Base-by-base conservation (phyloP, 2,888 invertebrate species). In the Coenonympha glycerion region DNA sequence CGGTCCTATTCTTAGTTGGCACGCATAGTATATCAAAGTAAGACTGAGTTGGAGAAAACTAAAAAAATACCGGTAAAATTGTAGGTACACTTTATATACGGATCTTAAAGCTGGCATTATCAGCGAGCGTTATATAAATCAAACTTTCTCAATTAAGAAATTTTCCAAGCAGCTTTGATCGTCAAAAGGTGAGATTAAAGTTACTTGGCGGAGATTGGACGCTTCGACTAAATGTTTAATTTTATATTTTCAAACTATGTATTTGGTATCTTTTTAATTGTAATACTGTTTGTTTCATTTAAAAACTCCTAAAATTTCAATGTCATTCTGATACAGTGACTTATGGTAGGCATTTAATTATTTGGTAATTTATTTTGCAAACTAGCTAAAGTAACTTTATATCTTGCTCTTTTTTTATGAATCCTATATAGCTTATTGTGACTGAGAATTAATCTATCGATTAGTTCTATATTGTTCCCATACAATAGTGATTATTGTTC, bases 81-180 rank as follows among this genome's bases (percentile, higher is more conserved):
- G n/a, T n/a, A n/a, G n/a, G n/a, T n/a, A n/a, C n/a, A n/a, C n/a
- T 5, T 24, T 15, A 24, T 21, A 39, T 22, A 22, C 24, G 22
- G 24, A 9, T 8, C 9, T 15, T n/a, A n/a, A n/a, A n/a, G 22
- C 15, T 22, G 13, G 13, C 15, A 39, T 42, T 19, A 33, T 21
- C 21, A 34, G n/a, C n/a, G n/a, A 8, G 39, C 19, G 21, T 28
- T 21, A 42, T 41, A 47, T 41, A 30, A 36, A 47, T 41, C 18
- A 50, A 53, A 54, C 44, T 54, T 54, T 54, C 47, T 44, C 40
- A 54, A 54, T 54, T 45, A 54, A 41, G 47, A 48, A 51, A 37
- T 47, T 40, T 40, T 40, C 45, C 51, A 51, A 52, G 16, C 34
- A 45, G 18, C 34, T 52, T 41, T 39, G 45, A 41, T 48, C 47